Base-by-base conservation (phyloP, 1,140 invertebrate species). In the Augochlora pura region DNA sequence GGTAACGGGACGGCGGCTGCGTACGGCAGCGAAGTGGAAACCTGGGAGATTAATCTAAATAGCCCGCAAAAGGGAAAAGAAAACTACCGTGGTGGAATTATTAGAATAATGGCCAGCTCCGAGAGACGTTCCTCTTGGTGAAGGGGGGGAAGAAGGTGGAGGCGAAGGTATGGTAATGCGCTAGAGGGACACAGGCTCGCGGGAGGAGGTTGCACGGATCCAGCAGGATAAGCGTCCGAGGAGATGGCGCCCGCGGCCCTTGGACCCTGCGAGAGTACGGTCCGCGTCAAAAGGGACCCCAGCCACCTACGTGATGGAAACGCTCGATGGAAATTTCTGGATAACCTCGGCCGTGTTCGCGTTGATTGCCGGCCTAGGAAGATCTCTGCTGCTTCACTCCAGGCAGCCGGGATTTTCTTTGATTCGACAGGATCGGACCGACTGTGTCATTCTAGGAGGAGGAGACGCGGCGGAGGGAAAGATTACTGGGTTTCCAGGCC, bases 181-280 rank as follows among this genome's bases (percentile, higher is more conserved):
- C 86, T 85, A 89, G 88, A 90, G 88, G 85, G 88, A 90, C 89
- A 91, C 87, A 82, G 79, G 87, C 85, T 81, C 81, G 69, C 80
- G 72, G 78, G 62, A 88, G 85, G 82, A 81, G 82, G 64, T 79
- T 69, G 77, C 81, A 85, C 76, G 84, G 85, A 89, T 89, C 84
- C 82, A 87, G 83, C 85, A 81, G 87, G 87, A 89, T 88, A 86
- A 89, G 84, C 86, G 86, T 85, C 88, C 80, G 85, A 85, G 87
- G 88, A 90, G 89, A 91, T 90, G 90, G 90, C 88, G 91, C 91
- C 91, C 88, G 82, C 72, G 91, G 91, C 88, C 74, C 73, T 77
- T 69, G 72, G 80, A 77, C 77, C 85, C 70, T 70, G 81, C 65
- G 77, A 64, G 78, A 64, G 88, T 91, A 89, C 84, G 85, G 71